These are phyloP conservation scores for Lithosia quadra DNA, from an alignment of 2,888 invertebrate genomes.

Conservation along the genomic window DNA sequence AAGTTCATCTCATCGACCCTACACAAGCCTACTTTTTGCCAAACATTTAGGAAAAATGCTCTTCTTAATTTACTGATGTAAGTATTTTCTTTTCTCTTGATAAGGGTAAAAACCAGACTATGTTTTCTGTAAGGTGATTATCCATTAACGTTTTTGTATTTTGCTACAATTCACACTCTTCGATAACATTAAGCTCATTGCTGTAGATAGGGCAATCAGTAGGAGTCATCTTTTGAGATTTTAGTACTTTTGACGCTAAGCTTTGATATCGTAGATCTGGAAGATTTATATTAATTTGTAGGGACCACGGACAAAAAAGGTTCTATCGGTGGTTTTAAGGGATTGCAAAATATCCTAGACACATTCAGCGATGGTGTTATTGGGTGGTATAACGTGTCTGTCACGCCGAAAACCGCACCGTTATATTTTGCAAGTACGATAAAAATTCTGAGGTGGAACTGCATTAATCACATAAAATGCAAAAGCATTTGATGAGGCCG, in stretches of 20 bases:
- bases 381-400: no score
- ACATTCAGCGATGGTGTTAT: no score
- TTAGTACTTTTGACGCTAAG: not conserved
- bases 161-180: not conserved
- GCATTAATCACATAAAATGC: not conserved
- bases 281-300: no score
- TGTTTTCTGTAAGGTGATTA: not conserved
- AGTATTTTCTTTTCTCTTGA: not conserved
- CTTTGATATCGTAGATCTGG: not conserved
- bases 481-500: no score
- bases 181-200: no score
- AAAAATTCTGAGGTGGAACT: not conserved
- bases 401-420: not conserved
- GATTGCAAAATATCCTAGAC: no score
- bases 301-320: no score
- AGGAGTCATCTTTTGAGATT: not conserved
- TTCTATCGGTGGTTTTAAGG: no score
- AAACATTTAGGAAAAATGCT: slow-evolving; percentile 8
- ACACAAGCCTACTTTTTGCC: slow-evolving; percentile 7
- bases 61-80: slow-evolving; percentile 7
- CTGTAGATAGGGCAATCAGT: no score
- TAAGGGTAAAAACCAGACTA: not conserved
- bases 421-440: not conserved
- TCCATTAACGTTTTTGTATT: not conserved
- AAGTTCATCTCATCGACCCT: slow-evolving; percentile 14